Evolutionary conservation across 2,888 invertebrate genomes (phyloP), one percentile per base, ranked within the genome.

Genomic region (Diarsia rubi): DNA sequence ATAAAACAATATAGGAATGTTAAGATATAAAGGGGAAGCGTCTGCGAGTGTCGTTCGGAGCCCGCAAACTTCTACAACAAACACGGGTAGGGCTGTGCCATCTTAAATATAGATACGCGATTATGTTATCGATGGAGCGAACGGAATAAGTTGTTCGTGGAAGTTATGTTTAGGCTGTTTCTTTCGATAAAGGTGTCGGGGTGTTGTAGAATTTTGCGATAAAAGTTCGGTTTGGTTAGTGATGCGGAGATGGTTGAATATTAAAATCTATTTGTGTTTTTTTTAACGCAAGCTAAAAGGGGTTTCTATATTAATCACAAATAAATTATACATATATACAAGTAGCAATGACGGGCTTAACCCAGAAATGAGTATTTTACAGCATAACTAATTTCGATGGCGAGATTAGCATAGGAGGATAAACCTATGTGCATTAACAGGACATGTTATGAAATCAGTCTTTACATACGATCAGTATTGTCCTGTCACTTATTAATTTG

Each of bases 11-110:
- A 85, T 75, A 82, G 77, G 73, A 77, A 82, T 77, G 78, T 86
- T 75, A 80, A 84, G 84, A 85, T 86, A 84, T 84, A 85, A 84
- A 86, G 74, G 69, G 76, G 78, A 74, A 79, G 69, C 69, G 88
- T 80, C 88, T 86, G 89, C 70, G 78, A 85, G 81, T 85, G 89
- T 89, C 86, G 83, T 88, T 82, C 81, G 78, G 79, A 66, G 59
- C 78, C 75, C 73, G 78, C 82, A 84, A 88, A 88, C 83, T 88
- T 88, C 72, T 80, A 82, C 82, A 73, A 86, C 82, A 88, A 88
- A 88, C 88, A 88, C 66, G 64, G 68, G 11, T 85, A 87, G 85
- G 70, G 88, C 79, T 87, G 88, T 54, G 83, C 65, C 72, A 82
- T 57, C 67, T 59, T 63, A 72, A 73, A 80, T 72, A 77, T 72